Conservation (phyloP, 2,113 vertebrate species). For the Hyaena hyaena region DNA sequence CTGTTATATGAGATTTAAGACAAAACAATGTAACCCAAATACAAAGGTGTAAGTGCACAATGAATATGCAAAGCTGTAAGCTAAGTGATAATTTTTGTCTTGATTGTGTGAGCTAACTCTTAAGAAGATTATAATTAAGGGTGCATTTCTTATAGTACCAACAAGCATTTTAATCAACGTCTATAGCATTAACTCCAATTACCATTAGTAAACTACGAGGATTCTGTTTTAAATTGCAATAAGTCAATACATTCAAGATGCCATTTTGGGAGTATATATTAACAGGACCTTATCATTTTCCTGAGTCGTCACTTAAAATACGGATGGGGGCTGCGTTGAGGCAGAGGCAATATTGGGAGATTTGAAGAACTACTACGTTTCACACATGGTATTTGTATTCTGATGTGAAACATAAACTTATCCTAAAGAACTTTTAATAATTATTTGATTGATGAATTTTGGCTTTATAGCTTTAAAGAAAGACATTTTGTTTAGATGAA, state of each 20-base stretch:
- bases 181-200: constrained; percentile 62
- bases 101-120: constrained; percentile 58
- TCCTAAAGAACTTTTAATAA: constrained; percentile 47
- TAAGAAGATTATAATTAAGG: constrained; percentile 65
- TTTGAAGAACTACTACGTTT: neutral
- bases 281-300: neutral
- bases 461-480: constrained; percentile 37
- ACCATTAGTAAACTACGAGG: constrained; percentile 57
- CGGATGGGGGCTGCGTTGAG: neutral
- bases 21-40: neutral
- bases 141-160: constrained; percentile 39
- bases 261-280: neutral
- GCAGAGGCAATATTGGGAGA: neutral
- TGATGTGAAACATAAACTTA: neutral
- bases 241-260: constrained; percentile 45
- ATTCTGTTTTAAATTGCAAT: constrained; percentile 57
- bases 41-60: neutral
- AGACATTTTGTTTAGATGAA: constrained; percentile 61
- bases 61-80: constrained; percentile 41
- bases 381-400: neutral
- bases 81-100: constrained; percentile 48
- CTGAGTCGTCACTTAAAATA: neutral
- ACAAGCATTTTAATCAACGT: constrained; percentile 67
- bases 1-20: neutral
- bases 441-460: constrained; percentile 2